Evolutionary conservation across 2,888 invertebrate genomes (phyloP).

Genomic region (Trachelus iudaicus): DNA sequence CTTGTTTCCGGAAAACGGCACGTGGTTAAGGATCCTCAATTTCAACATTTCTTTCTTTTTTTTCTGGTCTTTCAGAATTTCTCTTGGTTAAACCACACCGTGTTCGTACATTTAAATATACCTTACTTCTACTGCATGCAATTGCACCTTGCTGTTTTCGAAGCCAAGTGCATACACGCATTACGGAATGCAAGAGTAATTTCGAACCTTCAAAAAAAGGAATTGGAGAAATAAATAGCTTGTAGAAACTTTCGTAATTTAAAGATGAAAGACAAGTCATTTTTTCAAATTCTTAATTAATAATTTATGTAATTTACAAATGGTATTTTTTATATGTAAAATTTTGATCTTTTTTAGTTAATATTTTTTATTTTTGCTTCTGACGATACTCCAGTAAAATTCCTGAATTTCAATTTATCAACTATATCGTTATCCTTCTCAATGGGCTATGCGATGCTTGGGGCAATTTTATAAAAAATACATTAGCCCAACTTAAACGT

Average conservation of each 20-base stretch:
- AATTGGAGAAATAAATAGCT: background rate
- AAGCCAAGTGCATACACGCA: background rate
- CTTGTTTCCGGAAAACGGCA: background rate
- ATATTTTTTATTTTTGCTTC: background rate
- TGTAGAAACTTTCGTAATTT: background rate
- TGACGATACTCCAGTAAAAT: background rate
- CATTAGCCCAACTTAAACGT: background rate
- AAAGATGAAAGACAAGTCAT: background rate
- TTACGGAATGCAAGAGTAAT: background rate
- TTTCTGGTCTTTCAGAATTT: background rate
- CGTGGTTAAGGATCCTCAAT: background rate
- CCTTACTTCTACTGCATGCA: background rate
- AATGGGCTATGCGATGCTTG: background rate
- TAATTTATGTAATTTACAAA: background rate
- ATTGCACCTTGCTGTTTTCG: background rate
- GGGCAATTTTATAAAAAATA: background rate
- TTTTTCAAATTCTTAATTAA: background rate
- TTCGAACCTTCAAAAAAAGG: background rate
- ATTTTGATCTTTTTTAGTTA: background rate
- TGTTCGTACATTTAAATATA: background rate
- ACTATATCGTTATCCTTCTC: background rate
- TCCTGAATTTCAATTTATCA: background rate
- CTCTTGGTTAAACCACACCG: background rate
- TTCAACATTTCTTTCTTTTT: background rate
- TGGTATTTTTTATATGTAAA: background rate